Conservation (phyloP, 2,113 vertebrate species). For the Embiotoca jacksoni region DNA sequence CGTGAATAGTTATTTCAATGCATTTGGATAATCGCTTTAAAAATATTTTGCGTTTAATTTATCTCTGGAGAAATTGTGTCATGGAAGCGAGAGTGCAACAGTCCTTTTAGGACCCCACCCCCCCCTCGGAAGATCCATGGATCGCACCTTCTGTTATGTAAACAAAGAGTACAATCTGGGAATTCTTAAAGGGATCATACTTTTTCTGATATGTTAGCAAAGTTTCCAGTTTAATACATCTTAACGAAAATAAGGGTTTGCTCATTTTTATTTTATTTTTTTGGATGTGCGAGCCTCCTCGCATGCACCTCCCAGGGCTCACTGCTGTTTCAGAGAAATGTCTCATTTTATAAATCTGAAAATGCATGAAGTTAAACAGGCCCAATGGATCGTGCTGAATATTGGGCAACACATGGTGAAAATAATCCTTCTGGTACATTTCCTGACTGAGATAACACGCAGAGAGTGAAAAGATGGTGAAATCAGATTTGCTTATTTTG, state of each 20-base stretch:
- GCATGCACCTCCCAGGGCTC: not conserved
- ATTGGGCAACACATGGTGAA: slow-evolving; percentile 33
- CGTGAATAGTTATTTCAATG: not conserved
- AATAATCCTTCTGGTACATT: slow-evolving; percentile 38
- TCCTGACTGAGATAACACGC: slow-evolving; percentile 29
- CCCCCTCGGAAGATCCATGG: slow-evolving; percentile 28
- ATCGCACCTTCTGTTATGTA: slow-evolving; percentile 84
- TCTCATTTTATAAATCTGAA: not conserved
- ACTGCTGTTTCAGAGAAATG: not conserved
- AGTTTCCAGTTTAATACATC: slow-evolving; percentile 32
- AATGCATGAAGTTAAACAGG: slow-evolving; percentile 1
- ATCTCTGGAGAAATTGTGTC: not conserved
- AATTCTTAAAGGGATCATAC: slow-evolving; percentile 79
- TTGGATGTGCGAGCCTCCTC: too few species aligned
- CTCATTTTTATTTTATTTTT: not conserved
- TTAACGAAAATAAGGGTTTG: not conserved
- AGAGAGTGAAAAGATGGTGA: slow-evolving; percentile 12
- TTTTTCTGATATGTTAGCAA: slow-evolving; percentile 36
- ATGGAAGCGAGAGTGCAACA: fast-evolving
- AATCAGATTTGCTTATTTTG: slow-evolving; percentile 57
- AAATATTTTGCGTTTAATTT: fast-evolving
- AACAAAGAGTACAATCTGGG: slow-evolving; percentile 85
- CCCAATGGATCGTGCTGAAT: not conserved
- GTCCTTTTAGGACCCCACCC: not conserved
- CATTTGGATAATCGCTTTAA: fast-evolving